Evolutionary conservation across 2,888 invertebrate species (phyloP).

Genomic region (Caenorhabditis sp.): DNA sequence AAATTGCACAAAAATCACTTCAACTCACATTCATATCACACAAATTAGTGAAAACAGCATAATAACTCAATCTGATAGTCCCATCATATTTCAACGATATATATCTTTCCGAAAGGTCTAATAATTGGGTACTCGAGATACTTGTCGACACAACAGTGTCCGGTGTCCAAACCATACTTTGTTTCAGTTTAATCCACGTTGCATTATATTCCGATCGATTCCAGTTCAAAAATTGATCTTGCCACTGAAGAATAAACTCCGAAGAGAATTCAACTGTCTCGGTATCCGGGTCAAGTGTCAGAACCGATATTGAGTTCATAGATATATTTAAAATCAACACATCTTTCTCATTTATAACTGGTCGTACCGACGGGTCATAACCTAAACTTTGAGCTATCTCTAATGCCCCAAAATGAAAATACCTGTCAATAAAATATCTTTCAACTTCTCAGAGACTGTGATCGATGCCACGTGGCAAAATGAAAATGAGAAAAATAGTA

Average conservation of each 20-base stretch:
- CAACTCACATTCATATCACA: conserved; percentile 52
- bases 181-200: conserved; percentile 52
- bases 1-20: neutral
- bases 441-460: conserved; percentile 25
- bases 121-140: conserved; percentile 21
- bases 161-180: conserved; percentile 47
- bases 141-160: conserved; percentile 49
- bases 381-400: no score
- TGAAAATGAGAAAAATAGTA: neutral
- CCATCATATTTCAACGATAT: conserved; percentile 48
- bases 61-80: conserved; percentile 36
- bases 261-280: conserved; percentile 52
- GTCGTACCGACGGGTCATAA: conserved; percentile 42
- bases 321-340: conserved; percentile 33
- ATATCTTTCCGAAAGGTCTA: conserved; percentile 40
- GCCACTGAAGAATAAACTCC: conserved; percentile 52
- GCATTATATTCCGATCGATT: conserved; percentile 32
- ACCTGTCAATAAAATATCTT: conserved; percentile 16
- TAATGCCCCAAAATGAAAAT: neutral
- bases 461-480: neutral
- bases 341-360: conserved; percentile 37
- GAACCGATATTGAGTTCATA: conserved; percentile 32
- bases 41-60: conserved; percentile 49
- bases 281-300: conserved; percentile 38
- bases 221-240: conserved; percentile 49